Evolutionary conservation across 2,888 invertebrate genomes (phyloP), one percentile per base, ranked within the genome.

Genomic region (Coremacera marginata): DNA sequence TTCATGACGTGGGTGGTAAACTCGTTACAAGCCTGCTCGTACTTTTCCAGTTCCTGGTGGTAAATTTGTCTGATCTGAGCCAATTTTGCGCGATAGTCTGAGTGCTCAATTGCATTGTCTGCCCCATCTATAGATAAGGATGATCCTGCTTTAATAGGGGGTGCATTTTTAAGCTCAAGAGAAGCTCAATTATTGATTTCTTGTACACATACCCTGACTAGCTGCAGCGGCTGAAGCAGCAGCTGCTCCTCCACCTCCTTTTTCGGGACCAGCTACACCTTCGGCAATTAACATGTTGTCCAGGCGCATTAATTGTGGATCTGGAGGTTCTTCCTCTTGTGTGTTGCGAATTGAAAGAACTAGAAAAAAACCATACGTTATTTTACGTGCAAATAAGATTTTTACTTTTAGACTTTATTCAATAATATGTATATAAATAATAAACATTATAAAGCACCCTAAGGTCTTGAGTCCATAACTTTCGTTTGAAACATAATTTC

Each of bases 1-100:
- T 99, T 99, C 95, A 98, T 97, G 83, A 99, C 99, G 91, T 99
- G 99, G n/a, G 98, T 99, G 78, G 99, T 99, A 91, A 99, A 99
- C 92, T 99, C 99, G 90, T 97, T 98, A 91, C 99, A 99, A n/a
- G 99, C 99, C 93, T 99, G 98, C 91, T 99, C 98, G 89, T 99
- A 99, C 92, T 99, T 99, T 91, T 98, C 98, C 87, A 99, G 91
- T 91, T 99, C 99, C 90, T 98, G 97, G 90, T 99, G 98, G 91
- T 99, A 99, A 86, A 99, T 99, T 91, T 97, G 97, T 80, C 99
- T 93, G 89, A 99, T 99, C 91, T 99, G 99, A 16, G 98, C 96
- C 86, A 99, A 92, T 91, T 99, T 99, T 85, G 98, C 98, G 85
- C 99, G 94, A 91, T 99, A 99, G 91, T 99, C 99, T 79, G 99